Base-by-base conservation (phyloP, 2,888 invertebrate genomes). In the Parelbella ahira region DNA sequence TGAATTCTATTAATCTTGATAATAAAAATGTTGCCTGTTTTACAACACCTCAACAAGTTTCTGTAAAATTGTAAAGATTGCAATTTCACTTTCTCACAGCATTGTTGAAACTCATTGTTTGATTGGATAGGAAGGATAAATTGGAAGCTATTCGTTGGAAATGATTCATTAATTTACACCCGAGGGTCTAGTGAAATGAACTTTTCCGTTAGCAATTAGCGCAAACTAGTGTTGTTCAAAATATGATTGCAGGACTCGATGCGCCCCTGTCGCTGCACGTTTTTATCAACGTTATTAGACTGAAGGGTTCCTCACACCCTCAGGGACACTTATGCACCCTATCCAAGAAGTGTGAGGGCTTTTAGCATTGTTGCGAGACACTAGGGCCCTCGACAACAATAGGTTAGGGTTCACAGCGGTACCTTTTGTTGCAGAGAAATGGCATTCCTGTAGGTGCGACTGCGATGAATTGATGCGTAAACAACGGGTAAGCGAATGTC, bases 301-400 rank as follows among this genome's bases (percentile, higher is more conserved):
- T 43, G 37, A 37, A 36, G 44, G 39, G 33, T 41, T 28, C 36
- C 28, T 44, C 29, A 32, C 37, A 29, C 45, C 50, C 46, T 45
- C 28, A 33, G 42, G 48, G 37, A 52, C 54, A 54, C 59, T 54
- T 55, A 57, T 47, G 41, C 46, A 37, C 52, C 52, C 52, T 50
- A 51, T 48, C 56, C 39, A 45, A 37, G 46, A 45, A 57, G 33
- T 34, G 59, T 51, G 58, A 62, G 69, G 55, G 55, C 49, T 45
- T 58, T 44, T 36, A 48, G 52, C 61, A 58, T 73, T 74, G 72
- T 73, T 59, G 57, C 60, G 53, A 58, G 53, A 61, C 58, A 38
- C 42, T 49, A 60, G 63, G 55, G 59, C 37, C 54, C 50, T 59
- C 49, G 34, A 45, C 50, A 52, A 68, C 63, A 66, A 70, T 60